Evolutionary conservation across 2,888 invertebrate genomes (phyloP).

Genomic region (Polylopha cassiicola): DNA sequence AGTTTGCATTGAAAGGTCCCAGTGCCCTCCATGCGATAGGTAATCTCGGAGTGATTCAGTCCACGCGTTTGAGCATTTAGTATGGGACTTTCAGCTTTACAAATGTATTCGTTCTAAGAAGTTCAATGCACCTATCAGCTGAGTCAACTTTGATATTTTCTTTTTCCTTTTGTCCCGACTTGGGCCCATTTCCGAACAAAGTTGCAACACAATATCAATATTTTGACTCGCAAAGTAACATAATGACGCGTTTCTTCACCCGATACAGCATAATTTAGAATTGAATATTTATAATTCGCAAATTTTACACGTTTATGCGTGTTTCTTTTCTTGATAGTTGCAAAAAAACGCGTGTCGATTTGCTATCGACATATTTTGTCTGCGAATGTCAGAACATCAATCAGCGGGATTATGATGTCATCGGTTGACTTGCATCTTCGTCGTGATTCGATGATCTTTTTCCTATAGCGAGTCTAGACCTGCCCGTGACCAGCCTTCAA

Average conservation of each 20-base stretch:
- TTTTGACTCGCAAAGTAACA: slow-evolving; percentile 44
- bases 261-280: slow-evolving; percentile 1
- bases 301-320: slow-evolving; percentile 4
- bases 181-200: slow-evolving; percentile 48
- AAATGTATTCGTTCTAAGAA: slow-evolving; percentile 48
- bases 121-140: slow-evolving; percentile 68
- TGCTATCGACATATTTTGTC: slow-evolving; percentile 6
- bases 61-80: slow-evolving; percentile 30
- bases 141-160: slow-evolving; percentile 54
- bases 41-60: slow-evolving; percentile 36
- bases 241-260: slow-evolving; percentile 20
- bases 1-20: too few relatives aligned
- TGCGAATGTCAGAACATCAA: slow-evolving; percentile 30
- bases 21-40: slow-evolving; percentile 32
- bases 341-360: slow-evolving; percentile 1
- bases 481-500: slow-evolving; percentile 47
- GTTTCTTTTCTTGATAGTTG: not conserved
- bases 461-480: slow-evolving; percentile 48
- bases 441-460: too few relatives aligned
- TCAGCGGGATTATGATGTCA: slow-evolving; percentile 51
- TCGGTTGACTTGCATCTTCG: slow-evolving; percentile 37
- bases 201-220: slow-evolving; percentile 48
- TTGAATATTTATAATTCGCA: slow-evolving; percentile 7
- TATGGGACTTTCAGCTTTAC: slow-evolving; percentile 34
- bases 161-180: slow-evolving; percentile 40